Evolutionary conservation across 2,888 invertebrate genomes (phyloP), one percentile per base, ranked within the genome.

Genomic region (Polylopha cassiicola): DNA sequence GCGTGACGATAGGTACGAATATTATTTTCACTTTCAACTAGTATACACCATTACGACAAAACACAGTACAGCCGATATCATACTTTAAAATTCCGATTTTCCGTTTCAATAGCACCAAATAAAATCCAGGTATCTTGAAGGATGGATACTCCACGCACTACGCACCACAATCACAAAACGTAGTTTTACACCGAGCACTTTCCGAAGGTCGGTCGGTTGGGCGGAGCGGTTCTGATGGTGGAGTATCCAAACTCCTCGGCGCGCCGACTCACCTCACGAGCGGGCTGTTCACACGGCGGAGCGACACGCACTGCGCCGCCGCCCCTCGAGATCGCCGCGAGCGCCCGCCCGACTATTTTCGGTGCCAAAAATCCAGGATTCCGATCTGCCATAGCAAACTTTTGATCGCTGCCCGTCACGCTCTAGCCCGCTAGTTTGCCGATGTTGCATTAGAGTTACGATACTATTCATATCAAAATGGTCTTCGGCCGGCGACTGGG

Each of bases 241-340:
- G 65, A 66, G 74, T 75, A 75, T 73, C 73, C 74, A 71, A 68
- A 61, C 70, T 65, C 61, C 61, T 47, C 50, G 50, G 50, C 50
- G 48, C 44, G 50, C 48, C 51, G 51, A 74, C 77, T 76, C 76
- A 84, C 84, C 84, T 82, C 80, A 73, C 76, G 75, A 69, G 74
- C 84, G 82, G 77, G 84, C 76, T 84, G 70, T 84, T 82, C 76
- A 75, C 73, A 78, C 84, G 85, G 85, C 85, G 85, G 85, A 85
- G 85, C 85, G 85, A 75, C 85, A 75, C 84, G 84, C 84, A 85
- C 84, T 84, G 82, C 75, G 74, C 69, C 66, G 68, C 71, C 73
- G 73, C 71, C 73, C 73, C 74, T 65, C 63, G 67, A 59, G 56
- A 56, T 61, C 59, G 55, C 62, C 53, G 71, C 72, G 72, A 73